Evolutionary conservation across 2,113 vertebrate genomes (phyloP).

Genomic region (Channa argus): DNA sequence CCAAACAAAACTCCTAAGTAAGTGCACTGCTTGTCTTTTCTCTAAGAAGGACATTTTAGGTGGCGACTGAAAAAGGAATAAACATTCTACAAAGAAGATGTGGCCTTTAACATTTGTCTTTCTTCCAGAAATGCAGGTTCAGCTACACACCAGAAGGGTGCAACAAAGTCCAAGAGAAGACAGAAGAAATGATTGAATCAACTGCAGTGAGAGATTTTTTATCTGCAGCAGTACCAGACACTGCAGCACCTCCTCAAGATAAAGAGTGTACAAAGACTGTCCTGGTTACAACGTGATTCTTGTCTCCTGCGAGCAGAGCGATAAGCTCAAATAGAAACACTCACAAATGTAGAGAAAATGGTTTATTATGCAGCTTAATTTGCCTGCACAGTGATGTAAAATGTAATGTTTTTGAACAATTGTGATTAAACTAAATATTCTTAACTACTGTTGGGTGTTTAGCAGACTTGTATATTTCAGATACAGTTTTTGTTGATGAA

Average conservation of each 20-base stretch:
- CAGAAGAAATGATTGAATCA: conserved; percentile 20
- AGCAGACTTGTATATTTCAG: not conserved
- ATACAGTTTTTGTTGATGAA: no score
- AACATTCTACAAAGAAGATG: no score
- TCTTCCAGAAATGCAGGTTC: conserved; percentile 32
- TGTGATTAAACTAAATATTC: not conserved
- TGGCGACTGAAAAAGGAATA: no score
- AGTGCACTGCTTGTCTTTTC: not conserved
- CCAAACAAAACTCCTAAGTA: conserved; percentile 82
- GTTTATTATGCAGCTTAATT: not conserved
- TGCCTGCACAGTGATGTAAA: not conserved
- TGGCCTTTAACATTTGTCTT: not conserved
- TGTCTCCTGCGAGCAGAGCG: not conserved
- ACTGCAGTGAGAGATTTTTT: not conserved
- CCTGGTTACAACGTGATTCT: not conserved
- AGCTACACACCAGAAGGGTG: conserved; percentile 56
- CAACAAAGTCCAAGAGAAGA: conserved; percentile 63
- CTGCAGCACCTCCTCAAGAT: not conserved
- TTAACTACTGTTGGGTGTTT: not conserved
- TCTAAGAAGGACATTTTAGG: not conserved
- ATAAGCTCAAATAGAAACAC: not conserved
- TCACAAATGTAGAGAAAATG: not conserved
- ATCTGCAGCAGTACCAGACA: not conserved
- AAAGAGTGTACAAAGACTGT: not conserved
- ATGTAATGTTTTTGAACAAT: not conserved